A percentile compares a stretch with the other conserved stretches of the same genome.
Conservation (phyloP, 2,113 vertebrate species). For the Labeo rohita region DNA sequence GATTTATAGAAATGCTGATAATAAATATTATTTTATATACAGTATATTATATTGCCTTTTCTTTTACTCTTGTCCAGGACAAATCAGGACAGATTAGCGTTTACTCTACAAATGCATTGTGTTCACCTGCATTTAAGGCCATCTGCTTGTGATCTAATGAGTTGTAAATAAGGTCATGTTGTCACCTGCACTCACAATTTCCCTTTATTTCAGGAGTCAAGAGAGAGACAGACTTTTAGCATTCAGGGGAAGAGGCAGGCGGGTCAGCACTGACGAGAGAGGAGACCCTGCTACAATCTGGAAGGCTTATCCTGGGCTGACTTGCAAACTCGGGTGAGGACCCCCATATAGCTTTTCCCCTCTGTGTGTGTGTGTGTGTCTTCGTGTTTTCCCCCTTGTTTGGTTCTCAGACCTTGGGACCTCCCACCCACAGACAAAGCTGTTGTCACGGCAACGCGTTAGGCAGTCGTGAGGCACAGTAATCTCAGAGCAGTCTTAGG, state of each 20-base stretch:
- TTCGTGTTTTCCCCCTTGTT: not conserved
- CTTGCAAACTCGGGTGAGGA: constrained; percentile 16
- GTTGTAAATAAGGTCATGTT: not conserved
- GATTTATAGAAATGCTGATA: too few relatives aligned
- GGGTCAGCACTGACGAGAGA: not conserved
- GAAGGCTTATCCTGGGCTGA: constrained; percentile 16
- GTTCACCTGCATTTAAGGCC: not conserved
- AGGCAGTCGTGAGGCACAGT: constrained; percentile 51
- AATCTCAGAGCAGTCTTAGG: constrained; percentile 44
- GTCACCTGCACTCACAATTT: not conserved
- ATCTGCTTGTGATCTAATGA: not conserved
- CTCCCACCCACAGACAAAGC: constrained; percentile 63
- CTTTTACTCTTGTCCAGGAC: not conserved
- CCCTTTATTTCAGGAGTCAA: not conserved
- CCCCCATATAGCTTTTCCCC: not conserved
- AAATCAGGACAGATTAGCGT: constrained; percentile 4
- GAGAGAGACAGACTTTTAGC: not conserved
- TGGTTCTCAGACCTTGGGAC: constrained; percentile 44
- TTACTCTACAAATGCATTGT: constrained; percentile 13
- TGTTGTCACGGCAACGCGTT: constrained; percentile 64
- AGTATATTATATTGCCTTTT: not conserved
- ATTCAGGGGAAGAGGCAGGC: not conserved
- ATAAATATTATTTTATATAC: too few relatives aligned
- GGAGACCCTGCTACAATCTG: not conserved
- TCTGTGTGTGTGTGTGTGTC: constrained; percentile 7